phyloP scores from a whole-genome alignment of 2,797 vertebrate species.

The Austrolebias charrua region DNA sequence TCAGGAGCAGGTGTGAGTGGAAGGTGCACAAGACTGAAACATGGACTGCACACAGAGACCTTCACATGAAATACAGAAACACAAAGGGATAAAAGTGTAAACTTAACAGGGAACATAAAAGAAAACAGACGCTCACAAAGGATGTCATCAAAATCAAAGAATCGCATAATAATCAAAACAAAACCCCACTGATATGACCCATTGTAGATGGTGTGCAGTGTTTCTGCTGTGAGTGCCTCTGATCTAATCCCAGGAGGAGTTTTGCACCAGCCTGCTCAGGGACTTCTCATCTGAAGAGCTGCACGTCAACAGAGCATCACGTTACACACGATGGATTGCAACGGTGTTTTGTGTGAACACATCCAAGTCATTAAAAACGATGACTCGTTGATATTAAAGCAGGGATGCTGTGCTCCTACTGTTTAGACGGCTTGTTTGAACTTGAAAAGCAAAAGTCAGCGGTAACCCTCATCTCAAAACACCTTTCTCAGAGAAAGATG shows the following conservation, averaged over 20 bases:
- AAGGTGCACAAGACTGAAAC: too few species aligned
- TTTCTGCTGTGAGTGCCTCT: constrained; percentile 29
- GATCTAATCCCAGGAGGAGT: constrained; percentile 44
- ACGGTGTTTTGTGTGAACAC: constrained; percentile 36
- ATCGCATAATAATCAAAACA: too few species aligned
- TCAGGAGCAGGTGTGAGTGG: too few species aligned
- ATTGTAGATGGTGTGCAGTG: neutral
- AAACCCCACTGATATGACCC: too few species aligned
- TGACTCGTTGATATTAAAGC: constrained; percentile 33
- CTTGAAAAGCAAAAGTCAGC: constrained; percentile 8
- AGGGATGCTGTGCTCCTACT: constrained; percentile 13
- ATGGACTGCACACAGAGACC: too few species aligned
- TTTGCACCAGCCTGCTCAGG: constrained; percentile 34
- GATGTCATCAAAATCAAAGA: too few species aligned
- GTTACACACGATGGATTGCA: constrained; percentile 50
- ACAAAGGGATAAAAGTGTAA: too few species aligned
- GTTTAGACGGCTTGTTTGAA: constrained; percentile 7
- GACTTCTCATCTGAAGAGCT: constrained; percentile 38
- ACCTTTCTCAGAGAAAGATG: constrained; percentile 3
- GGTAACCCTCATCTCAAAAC: neutral
- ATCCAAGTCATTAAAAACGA: constrained; percentile 16
- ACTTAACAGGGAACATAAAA: too few species aligned
- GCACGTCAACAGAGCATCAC: constrained; percentile 34
- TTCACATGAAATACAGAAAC: too few species aligned
- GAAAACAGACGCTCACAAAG: too few species aligned